Evolutionary conservation across 53 echinoderm and acorn worm species (phyloP).

Genomic region (Hippasteria phrygiana): DNA sequence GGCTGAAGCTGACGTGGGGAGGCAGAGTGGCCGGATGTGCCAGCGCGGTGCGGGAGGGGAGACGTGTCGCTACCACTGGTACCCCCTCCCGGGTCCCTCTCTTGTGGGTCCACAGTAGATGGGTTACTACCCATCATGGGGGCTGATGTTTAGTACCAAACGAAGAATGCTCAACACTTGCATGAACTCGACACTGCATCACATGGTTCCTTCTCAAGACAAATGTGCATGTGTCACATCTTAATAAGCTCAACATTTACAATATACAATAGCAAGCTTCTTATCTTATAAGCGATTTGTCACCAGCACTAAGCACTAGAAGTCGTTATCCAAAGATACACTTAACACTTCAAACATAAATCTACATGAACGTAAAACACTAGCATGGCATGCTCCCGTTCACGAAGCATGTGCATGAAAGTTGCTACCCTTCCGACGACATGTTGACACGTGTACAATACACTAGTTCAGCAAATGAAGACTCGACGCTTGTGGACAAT

Average conservation of each 20-base stretch:
- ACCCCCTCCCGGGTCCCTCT: slow-evolving; percentile 51
- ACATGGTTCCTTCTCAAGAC: background rate
- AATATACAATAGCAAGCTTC: too few relatives aligned
- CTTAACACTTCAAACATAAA: too few relatives aligned
- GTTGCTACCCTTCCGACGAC: background rate
- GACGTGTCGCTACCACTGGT: slow-evolving; percentile 39
- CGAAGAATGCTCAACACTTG: background rate
- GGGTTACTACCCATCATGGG: slow-evolving; percentile 62
- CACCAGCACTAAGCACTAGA: too few relatives aligned
- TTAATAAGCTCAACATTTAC: too few relatives aligned
- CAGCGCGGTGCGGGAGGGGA: background rate
- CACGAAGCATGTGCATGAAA: background rate
- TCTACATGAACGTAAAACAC: too few relatives aligned
- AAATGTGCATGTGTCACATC: too few relatives aligned
- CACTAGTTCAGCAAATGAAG: background rate
- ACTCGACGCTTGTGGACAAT: background rate
- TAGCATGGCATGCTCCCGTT: too few relatives aligned
- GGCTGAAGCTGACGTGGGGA: background rate
- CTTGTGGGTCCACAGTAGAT: slow-evolving; percentile 48
- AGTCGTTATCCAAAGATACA: too few relatives aligned
- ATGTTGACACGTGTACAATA: background rate
- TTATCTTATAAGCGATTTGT: too few relatives aligned
- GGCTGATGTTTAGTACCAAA: background rate
- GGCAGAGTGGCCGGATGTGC: slow-evolving; percentile 19
- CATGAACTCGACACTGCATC: background rate